Evolutionary conservation across 2,113 vertebrate species (phyloP).

Genomic region (Heloderma charlesbogerti): DNA sequence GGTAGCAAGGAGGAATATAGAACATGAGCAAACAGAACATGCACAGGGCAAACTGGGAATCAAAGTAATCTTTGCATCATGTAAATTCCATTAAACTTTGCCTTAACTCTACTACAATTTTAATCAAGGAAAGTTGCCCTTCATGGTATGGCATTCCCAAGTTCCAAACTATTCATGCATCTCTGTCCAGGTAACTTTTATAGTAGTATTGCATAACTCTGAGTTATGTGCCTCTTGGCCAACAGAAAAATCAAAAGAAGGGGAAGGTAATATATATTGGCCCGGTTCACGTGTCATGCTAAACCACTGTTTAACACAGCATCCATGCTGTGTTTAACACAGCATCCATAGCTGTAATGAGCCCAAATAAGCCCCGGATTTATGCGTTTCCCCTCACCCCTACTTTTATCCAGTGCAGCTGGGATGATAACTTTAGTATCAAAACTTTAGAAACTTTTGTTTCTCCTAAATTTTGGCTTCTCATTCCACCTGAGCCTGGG

Average conservation of each 20-base stretch:
- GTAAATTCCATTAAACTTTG: not conserved
- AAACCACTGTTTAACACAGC: too few species aligned
- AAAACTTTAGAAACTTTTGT: too few species aligned
- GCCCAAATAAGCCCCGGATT: too few species aligned
- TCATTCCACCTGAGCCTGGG: too few species aligned
- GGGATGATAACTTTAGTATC: too few species aligned
- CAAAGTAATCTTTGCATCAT: not conserved
- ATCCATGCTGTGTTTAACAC: too few species aligned
- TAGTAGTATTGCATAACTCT: not conserved
- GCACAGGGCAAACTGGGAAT: not conserved
- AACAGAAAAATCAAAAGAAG: not conserved
- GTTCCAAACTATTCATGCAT: not conserved
- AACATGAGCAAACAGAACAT: not conserved
- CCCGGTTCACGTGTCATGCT: too few species aligned
- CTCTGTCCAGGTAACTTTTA: not conserved
- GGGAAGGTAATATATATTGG: not conserved
- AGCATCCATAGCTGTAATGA: too few species aligned
- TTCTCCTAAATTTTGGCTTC: too few species aligned
- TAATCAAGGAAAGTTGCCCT: not conserved
- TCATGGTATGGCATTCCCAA: not conserved
- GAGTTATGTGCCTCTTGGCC: not conserved
- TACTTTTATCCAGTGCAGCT: too few species aligned
- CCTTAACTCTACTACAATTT: not conserved
- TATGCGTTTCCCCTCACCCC: too few species aligned
- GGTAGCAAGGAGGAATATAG: not conserved